These are phyloP conservation scores for Cylas formicarius DNA, from an alignment of 1,140 invertebrate genomes.

Conservation along the genomic window DNA sequence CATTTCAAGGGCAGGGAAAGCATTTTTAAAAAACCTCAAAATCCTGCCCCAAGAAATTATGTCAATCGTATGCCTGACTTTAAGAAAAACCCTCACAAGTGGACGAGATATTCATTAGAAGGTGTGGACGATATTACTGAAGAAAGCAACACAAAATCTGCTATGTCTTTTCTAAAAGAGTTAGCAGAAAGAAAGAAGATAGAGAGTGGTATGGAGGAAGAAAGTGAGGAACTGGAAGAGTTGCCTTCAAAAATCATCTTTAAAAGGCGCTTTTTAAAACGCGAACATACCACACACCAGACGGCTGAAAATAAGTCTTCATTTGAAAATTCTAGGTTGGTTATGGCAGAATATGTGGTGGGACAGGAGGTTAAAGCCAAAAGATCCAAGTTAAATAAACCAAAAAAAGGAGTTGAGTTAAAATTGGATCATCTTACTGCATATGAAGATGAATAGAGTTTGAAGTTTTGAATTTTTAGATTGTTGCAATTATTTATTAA, in stretches of 20 bases:
- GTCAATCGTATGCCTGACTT: conserved; percentile 53
- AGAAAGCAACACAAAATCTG: conserved; percentile 61
- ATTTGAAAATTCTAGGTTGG: conserved; percentile 58
- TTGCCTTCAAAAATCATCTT: conserved; percentile 29
- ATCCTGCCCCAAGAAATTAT: conserved; percentile 43
- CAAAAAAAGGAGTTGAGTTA: conserved; percentile 41
- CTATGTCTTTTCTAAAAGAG: conserved; percentile 60
- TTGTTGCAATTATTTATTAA: too few relatives aligned
- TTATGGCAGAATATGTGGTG: conserved; percentile 76
- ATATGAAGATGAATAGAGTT: conserved; percentile 44
- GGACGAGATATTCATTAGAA: conserved; percentile 65
- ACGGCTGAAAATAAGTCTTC: conserved; percentile 43
- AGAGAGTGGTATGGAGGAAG: conserved; percentile 23
- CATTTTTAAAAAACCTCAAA: conserved; percentile 65
- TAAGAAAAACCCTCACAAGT: conserved; percentile 67
- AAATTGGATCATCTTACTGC: conserved; percentile 57
- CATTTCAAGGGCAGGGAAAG: conserved; percentile 64
- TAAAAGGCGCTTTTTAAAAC: conserved; percentile 21
- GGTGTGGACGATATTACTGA: conserved; percentile 71
- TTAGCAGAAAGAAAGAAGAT: conserved; percentile 47
- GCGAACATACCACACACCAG: conserved; percentile 33
- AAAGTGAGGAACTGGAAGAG: conserved; percentile 22
- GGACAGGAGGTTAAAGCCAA: conserved; percentile 51
- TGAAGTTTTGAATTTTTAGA: too few relatives aligned
- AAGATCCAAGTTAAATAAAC: conserved; percentile 37